Evolutionary conservation across 2,888 invertebrate species (phyloP).

Genomic region (Hymenopus coronatus): DNA sequence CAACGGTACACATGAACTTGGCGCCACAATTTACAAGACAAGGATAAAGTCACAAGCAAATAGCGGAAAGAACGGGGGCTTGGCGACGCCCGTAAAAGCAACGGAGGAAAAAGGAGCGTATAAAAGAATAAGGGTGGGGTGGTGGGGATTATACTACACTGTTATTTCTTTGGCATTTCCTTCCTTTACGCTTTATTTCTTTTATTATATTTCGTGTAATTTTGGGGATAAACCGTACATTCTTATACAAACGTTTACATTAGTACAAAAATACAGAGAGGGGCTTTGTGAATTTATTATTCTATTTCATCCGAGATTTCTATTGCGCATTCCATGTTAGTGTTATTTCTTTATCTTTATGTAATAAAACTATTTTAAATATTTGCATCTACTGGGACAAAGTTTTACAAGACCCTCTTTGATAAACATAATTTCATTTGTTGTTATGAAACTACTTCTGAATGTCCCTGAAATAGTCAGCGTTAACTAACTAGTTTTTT

Average conservation of each 20-base stretch:
- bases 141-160: not conserved
- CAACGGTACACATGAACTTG: not conserved
- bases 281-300: not conserved
- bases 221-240: not conserved
- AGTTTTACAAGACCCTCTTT: too few relatives aligned
- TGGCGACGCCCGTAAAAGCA: not conserved
- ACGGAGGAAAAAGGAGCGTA: not conserved
- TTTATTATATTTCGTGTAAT: not conserved
- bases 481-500: too few relatives aligned
- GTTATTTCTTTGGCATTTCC: not conserved
- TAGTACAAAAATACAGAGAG: not conserved
- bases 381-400: not conserved
- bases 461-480: too few relatives aligned
- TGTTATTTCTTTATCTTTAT: not conserved
- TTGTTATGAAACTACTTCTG: too few relatives aligned
- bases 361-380: not conserved
- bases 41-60: not conserved
- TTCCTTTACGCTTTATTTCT: not conserved
- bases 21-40: not conserved
- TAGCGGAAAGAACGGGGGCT: not conserved
- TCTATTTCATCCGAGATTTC: not conserved
- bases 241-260: not conserved
- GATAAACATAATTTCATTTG: too few relatives aligned
- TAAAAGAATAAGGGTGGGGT: not conserved
- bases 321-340: not conserved